Evolutionary conservation across 53 echinoderm and acorn worm species (phyloP).

Genomic region (Pentamera pediparva): DNA sequence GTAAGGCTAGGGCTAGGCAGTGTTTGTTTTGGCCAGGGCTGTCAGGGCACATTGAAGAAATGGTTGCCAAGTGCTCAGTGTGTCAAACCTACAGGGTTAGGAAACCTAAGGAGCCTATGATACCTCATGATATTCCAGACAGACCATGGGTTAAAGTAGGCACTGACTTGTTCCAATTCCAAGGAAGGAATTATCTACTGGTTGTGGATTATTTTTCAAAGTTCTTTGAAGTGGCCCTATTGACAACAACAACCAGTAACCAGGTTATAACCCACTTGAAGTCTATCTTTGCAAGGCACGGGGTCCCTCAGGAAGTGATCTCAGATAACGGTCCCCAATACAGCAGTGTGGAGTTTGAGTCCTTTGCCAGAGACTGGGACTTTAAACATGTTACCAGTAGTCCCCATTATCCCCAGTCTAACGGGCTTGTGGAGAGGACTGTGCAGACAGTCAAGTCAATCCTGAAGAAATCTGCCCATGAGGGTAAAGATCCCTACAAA

Average conservation of each 20-base stretch:
- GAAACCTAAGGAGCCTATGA: constrained; percentile 7
- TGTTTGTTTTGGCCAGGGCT: constrained; percentile 20
- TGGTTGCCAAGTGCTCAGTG: not conserved
- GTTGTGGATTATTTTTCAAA: constrained; percentile 21
- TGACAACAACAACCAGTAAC: constrained; percentile 20
- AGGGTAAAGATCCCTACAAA: constrained; percentile 20
- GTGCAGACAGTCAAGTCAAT: constrained; percentile 38
- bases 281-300: constrained; percentile 45
- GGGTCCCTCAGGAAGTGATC: constrained; percentile 30
- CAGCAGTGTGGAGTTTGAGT: constrained; percentile 30
- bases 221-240: constrained; percentile 4
- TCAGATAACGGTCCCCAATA: constrained; percentile 47
- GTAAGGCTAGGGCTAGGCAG: constrained; percentile 28
- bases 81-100: constrained; percentile 15
- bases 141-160: constrained; percentile 15
- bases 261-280: constrained; percentile 39
- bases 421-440: constrained; percentile 33
- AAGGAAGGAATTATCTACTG: not conserved
- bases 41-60: constrained; percentile 13
- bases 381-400: constrained; percentile 30
- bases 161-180: constrained; percentile 12
- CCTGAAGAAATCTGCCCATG: constrained; percentile 17
- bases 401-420: constrained; percentile 40
- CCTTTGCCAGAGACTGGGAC: constrained; percentile 37
- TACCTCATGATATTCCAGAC: constrained; percentile 9